These are phyloP conservation scores for Halyomorpha halys DNA, from an alignment of 1,140 invertebrate genomes.

Conservation along the genomic window DNA sequence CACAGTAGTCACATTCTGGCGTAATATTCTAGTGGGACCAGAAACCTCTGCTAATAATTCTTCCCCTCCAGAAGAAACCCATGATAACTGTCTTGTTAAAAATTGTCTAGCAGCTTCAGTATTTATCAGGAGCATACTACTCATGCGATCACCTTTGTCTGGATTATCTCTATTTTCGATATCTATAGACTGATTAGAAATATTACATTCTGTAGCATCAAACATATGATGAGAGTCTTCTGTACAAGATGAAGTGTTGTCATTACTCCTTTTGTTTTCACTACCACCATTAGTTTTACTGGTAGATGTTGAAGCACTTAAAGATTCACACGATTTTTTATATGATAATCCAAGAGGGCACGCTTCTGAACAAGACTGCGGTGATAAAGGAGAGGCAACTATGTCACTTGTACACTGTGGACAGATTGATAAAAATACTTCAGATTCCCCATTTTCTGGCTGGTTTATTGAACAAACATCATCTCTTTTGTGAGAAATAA, in stretches of 20 bases:
- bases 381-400: constrained; percentile 36
- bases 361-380: constrained; percentile 39
- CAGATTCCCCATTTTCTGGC: constrained; percentile 42
- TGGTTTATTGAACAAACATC: constrained; percentile 40
- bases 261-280: constrained; percentile 30
- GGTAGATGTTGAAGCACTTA: constrained; percentile 39
- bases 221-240: constrained; percentile 23
- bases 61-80: constrained; percentile 55
- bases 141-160: constrained; percentile 50
- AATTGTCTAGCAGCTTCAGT: constrained; percentile 60
- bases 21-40: constrained; percentile 54
- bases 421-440: constrained; percentile 53
- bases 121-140: constrained; percentile 45
- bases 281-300: constrained; percentile 37
- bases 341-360: constrained; percentile 38
- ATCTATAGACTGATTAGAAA: constrained; percentile 22
- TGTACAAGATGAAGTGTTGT: constrained; percentile 29
- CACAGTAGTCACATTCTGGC: constrained; percentile 62
- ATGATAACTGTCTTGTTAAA: constrained; percentile 57
- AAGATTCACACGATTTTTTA: constrained; percentile 42
- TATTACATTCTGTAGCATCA: constrained; percentile 24
- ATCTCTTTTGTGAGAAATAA: constrained; percentile 49
- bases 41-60: constrained; percentile 52
- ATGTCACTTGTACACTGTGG: constrained; percentile 38
- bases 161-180: constrained; percentile 33